Evolutionary conservation across 92 coral and sea anemone genomes (phyloP).

Genomic region (Siderastrea radians): DNA sequence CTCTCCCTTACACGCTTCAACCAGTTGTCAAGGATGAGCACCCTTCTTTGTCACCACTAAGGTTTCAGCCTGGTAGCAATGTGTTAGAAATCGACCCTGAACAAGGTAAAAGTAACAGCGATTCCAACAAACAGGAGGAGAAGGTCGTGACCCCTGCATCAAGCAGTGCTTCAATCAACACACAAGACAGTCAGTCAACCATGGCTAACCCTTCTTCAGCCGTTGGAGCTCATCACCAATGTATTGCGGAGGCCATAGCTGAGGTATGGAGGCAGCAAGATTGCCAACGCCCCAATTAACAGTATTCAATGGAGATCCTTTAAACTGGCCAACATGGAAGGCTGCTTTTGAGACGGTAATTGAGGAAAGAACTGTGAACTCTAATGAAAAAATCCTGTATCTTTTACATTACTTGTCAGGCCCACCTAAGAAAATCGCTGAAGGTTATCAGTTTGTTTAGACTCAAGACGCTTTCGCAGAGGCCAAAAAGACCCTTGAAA

Average conservation of each 20-base stretch:
- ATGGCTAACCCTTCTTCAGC: too few relatives aligned
- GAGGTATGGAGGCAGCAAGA: constrained; percentile 58
- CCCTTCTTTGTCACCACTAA: neutral
- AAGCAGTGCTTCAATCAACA: neutral
- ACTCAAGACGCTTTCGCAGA: constrained; percentile 43
- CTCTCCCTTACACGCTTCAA: neutral
- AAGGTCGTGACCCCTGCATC: neutral
- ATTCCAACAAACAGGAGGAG: neutral
- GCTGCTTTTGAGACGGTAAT: constrained; percentile 59
- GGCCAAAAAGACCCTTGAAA: constrained; percentile 43
- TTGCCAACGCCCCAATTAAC: constrained; percentile 46
- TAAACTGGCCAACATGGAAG: constrained; percentile 67
- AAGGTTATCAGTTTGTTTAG: constrained; percentile 61
- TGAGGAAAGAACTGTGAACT: constrained; percentile 38
- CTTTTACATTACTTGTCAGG: constrained; percentile 50
- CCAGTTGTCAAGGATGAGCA: neutral
- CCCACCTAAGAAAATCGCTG: constrained; percentile 49
- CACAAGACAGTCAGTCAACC: too few relatives aligned
- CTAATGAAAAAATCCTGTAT: constrained; percentile 42
- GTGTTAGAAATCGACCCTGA: neutral
- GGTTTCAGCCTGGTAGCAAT: neutral
- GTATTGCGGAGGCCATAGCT: constrained; percentile 39
- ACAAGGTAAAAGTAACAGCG: neutral
- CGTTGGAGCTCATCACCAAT: neutral
- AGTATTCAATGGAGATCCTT: constrained; percentile 59